Conservation (phyloP, 1,140 invertebrate species). For the Chironomus striatipennis region DNA sequence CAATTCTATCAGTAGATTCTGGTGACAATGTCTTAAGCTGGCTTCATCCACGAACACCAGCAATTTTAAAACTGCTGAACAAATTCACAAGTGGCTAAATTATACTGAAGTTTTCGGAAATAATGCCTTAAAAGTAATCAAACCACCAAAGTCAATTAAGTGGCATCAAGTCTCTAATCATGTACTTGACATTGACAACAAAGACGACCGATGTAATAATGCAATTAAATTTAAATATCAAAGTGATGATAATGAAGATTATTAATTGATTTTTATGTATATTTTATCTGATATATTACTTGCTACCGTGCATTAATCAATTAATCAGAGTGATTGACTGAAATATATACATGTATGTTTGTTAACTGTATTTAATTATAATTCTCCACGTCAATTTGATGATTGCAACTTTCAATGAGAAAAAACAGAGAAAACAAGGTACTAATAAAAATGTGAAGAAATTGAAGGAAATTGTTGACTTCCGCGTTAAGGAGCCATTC, state of each 20-base stretch:
- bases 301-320: conserved; percentile 12
- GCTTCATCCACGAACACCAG: conserved; percentile 74
- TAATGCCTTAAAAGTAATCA: conserved; percentile 46
- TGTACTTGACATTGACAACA: conserved; percentile 66
- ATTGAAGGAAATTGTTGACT: no score
- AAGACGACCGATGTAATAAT: conserved; percentile 57
- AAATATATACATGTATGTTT: not conserved
- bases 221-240: conserved; percentile 32
- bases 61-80: conserved; percentile 60
- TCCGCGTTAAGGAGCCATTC: no score
- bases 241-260: conserved; percentile 13
- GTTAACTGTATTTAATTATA: conserved; percentile 15
- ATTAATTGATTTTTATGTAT: not conserved
- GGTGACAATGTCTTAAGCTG: conserved; percentile 53
- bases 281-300: not conserved
- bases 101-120: conserved; percentile 46
- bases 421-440: not conserved
- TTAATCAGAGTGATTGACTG: conserved; percentile 1
- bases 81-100: conserved; percentile 66
- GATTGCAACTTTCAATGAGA: conserved; percentile 1
- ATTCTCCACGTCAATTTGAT: not conserved
- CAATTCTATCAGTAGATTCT: conserved; percentile 68
- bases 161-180: conserved; percentile 61
- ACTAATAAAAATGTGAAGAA: no score
- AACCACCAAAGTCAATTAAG: conserved; percentile 45